Conservation (phyloP, 2,113 vertebrate species). For the Oostethus manadensis region DNA sequence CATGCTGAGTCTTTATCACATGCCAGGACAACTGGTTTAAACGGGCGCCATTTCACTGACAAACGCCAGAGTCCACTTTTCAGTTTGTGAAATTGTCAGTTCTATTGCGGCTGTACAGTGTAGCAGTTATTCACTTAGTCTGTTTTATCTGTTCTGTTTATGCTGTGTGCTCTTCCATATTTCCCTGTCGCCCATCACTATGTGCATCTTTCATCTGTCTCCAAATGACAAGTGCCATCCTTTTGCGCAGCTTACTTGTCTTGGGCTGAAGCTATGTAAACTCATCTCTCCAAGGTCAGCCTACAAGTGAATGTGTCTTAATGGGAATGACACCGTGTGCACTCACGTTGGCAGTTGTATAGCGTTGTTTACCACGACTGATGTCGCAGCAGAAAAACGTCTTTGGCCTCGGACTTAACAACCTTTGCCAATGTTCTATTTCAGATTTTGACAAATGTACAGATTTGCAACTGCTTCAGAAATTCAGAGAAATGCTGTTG, state of each 20-base stretch:
- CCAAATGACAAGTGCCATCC: neutral
- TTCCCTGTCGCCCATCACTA: conserved; percentile 6
- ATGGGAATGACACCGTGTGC: conserved; percentile 11
- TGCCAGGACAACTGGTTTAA: conserved; percentile 50
- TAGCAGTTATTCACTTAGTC: conserved; percentile 37
- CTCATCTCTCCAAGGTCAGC: conserved; percentile 23
- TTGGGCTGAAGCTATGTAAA: conserved; percentile 13
- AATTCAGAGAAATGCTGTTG: neutral
- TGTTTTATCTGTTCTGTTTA: too few species aligned
- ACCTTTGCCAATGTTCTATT: conserved; percentile 17
- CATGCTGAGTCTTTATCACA: conserved; percentile 44
- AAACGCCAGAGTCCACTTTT: conserved; percentile 46
- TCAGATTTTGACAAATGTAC: conserved; percentile 16
- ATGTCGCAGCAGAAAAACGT: conserved; percentile 11
- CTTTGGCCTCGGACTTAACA: conserved; percentile 32
- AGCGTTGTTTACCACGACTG: conserved; percentile 8
- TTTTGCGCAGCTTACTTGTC: neutral
- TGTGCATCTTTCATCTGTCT: neutral
- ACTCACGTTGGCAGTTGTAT: neutral
- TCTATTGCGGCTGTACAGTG: conserved; percentile 33
- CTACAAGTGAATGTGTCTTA: conserved; percentile 16
- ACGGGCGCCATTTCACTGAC: conserved; percentile 44
- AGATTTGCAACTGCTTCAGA: neutral
- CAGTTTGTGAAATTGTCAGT: conserved; percentile 39
- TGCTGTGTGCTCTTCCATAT: neutral